These are phyloP conservation scores for Phoxinus phoxinus DNA, from an alignment of 2,113 vertebrate genomes.

Conservation along the genomic window DNA sequence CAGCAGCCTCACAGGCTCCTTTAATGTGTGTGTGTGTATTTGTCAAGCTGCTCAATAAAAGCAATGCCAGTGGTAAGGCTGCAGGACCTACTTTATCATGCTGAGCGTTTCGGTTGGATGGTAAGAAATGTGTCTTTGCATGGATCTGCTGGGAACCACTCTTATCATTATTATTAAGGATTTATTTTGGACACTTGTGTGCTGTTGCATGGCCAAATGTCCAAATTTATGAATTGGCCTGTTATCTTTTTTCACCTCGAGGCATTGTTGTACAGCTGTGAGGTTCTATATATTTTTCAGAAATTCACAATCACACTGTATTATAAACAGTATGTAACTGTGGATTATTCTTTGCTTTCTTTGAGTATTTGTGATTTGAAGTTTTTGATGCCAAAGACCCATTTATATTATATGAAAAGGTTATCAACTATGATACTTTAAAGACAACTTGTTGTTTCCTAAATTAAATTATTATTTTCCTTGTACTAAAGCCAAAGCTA, in stretches of 20 bases:
- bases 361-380: neutral
- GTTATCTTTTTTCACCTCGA: neutral
- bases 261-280: neutral
- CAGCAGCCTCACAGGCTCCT: constrained; percentile 38
- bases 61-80: constrained; percentile 30
- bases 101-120: constrained; percentile 31
- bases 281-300: neutral
- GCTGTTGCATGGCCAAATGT: neutral
- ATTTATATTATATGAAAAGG: neutral
- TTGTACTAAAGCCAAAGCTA: neutral
- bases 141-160: constrained; percentile 32
- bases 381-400: neutral
- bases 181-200: neutral
- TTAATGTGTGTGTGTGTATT: constrained; percentile 29
- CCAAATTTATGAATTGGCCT: neutral
- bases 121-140: constrained; percentile 48
- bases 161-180: neutral
- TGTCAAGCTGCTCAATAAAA: constrained; percentile 34
- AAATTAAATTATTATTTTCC: neutral
- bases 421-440: neutral
- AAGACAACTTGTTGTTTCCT: neutral
- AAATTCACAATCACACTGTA: neutral
- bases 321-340: neutral
- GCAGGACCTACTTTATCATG: constrained; percentile 45
- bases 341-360: neutral